These are phyloP conservation scores for Hyperoplus immaculatus DNA, from an alignment of 2,797 vertebrate species.

Conservation along the genomic window DNA sequence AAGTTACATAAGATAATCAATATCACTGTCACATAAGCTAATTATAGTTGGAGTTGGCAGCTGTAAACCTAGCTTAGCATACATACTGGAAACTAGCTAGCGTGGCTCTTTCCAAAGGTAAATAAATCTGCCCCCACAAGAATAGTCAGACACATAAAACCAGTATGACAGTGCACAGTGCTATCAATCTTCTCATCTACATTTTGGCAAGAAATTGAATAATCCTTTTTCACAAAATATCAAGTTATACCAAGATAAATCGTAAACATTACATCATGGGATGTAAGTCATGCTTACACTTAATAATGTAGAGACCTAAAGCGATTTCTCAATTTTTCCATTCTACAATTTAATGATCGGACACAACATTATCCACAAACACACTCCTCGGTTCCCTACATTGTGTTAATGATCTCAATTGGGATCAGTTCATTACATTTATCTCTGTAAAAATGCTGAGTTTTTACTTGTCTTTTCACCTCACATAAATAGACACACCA, in stretches of 20 bases:
- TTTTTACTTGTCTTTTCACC: background rate
- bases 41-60: background rate
- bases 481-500: constrained; percentile 31
- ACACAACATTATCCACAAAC: background rate
- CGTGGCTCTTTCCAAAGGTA: background rate
- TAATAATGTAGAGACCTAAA: background rate
- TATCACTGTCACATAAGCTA: background rate
- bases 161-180: too few relatives aligned
- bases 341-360: background rate
- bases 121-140: too few relatives aligned
- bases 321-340: background rate
- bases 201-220: background rate
- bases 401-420: background rate
- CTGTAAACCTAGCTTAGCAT: background rate
- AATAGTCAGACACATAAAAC: background rate
- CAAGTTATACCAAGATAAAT: too few relatives aligned
- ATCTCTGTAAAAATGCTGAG: background rate
- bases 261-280: background rate
- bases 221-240: background rate
- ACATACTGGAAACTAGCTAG: background rate
- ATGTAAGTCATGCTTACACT: background rate
- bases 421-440: constrained; percentile 1
- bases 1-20: background rate
- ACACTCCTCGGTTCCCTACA: background rate
- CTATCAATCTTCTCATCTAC: too few relatives aligned